Conservation (phyloP, 2,113 vertebrate genomes). For the Varanus komodoensis region DNA sequence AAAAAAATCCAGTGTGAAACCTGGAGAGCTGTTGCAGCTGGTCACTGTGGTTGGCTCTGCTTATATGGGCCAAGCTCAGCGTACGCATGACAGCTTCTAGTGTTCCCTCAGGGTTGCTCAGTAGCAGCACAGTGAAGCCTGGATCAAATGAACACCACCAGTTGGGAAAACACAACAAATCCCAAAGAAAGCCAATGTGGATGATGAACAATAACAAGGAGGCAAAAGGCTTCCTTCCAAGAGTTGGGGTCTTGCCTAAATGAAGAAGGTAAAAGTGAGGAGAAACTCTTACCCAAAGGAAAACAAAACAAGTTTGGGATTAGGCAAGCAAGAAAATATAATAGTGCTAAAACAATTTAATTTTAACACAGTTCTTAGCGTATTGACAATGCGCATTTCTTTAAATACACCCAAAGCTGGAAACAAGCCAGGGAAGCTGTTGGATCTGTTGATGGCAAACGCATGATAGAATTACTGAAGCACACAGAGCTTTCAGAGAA, state of each 20-base stretch:
- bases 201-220: neutral
- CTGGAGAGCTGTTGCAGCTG: too few species aligned
- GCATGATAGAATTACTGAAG: neutral
- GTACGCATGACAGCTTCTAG: too few species aligned
- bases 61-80: too few species aligned
- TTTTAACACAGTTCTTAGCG: neutral
- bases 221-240: too few species aligned
- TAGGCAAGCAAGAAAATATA: neutral
- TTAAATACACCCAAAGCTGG: neutral
- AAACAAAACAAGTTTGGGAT: neutral
- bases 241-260: too few species aligned
- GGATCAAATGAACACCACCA: neutral
- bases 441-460: neutral
- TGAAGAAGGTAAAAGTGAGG: neutral
- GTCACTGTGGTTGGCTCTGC: too few species aligned
- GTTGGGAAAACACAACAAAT: neutral
- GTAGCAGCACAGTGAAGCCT: neutral
- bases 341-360: neutral
- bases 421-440: neutral
- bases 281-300: neutral
- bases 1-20: too few species aligned
- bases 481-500: neutral
- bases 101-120: neutral
- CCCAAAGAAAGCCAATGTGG: neutral
- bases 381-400: neutral